phyloP scores from a whole-genome alignment of 2,797 vertebrate genomes.

The Delichon dasypus region DNA sequence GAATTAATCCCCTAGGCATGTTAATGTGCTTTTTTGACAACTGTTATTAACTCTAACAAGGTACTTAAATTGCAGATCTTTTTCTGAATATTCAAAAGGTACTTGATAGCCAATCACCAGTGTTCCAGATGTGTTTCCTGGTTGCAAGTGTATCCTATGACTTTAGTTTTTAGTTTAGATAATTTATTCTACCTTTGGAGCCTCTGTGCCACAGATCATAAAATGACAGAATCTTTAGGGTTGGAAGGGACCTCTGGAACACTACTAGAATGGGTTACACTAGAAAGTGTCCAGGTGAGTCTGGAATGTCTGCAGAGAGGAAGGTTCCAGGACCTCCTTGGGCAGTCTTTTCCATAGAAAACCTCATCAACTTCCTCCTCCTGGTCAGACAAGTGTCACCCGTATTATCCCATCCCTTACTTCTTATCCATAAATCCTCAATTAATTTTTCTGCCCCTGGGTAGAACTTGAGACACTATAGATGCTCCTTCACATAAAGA shows the following conservation, averaged over 20 bases:
- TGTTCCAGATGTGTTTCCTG: neutral
- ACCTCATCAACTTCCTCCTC: neutral
- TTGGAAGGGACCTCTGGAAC: neutral
- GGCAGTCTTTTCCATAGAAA: neutral
- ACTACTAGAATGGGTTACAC: fast-evolving
- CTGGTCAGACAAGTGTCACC: neutral
- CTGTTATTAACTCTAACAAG: slow-evolving; percentile 66
- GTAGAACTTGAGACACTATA: neutral
- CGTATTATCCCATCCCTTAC: neutral
- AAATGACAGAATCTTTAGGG: fast-evolving
- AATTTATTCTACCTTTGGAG: neutral
- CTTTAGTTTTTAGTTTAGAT: slow-evolving; percentile 10
- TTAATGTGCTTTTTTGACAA: slow-evolving; percentile 69
- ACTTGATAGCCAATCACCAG: slow-evolving; percentile 22
- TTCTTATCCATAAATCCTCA: too few species aligned
- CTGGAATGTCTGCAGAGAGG: neutral
- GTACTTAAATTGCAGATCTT: slow-evolving; percentile 75
- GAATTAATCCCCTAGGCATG: slow-evolving; percentile 68
- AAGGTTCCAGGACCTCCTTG: neutral
- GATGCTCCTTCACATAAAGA: neutral
- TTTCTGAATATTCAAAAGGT: slow-evolving; percentile 68
- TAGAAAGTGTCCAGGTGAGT: neutral
- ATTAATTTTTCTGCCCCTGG: neutral
- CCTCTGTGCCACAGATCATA: neutral
- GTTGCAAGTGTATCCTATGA: neutral